Conservation (phyloP, 1,140 invertebrate genomes). For the Lamellibrachia luymesi region DNA sequence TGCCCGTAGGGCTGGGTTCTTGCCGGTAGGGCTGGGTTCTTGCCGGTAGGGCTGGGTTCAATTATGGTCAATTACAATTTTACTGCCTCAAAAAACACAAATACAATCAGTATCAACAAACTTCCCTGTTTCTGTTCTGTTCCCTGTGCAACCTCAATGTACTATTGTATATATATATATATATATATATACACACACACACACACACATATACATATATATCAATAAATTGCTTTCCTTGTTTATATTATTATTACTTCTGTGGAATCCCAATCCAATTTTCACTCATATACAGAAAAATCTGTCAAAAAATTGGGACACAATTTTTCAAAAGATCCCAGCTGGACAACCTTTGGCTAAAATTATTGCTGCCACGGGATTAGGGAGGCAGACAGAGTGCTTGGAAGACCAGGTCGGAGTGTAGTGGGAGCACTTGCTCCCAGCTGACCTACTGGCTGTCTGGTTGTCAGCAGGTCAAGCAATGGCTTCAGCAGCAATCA, state of each 20-base stretch:
- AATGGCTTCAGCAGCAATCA: neutral
- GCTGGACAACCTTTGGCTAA: neutral
- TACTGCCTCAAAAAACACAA: too few relatives aligned
- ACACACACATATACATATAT: too few relatives aligned
- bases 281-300: neutral
- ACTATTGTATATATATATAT: too few relatives aligned
- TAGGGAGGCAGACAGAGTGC: neutral
- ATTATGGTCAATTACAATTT: too few relatives aligned
- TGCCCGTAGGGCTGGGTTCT: too few relatives aligned
- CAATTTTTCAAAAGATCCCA: neutral
- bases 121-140: too few relatives aligned
- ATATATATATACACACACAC: too few relatives aligned
- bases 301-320: neutral
- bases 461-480: neutral
- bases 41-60: too few relatives aligned
- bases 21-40: too few relatives aligned
- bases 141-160: too few relatives aligned
- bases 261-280: neutral
- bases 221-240: too few relatives aligned
- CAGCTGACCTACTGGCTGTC: neutral
- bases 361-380: neutral
- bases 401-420: neutral
- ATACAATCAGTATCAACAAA: too few relatives aligned
- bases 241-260: neutral
- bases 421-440: neutral